Base-by-base conservation (phyloP, 2,113 vertebrate genomes). In the Oryzias celebensis region DNA sequence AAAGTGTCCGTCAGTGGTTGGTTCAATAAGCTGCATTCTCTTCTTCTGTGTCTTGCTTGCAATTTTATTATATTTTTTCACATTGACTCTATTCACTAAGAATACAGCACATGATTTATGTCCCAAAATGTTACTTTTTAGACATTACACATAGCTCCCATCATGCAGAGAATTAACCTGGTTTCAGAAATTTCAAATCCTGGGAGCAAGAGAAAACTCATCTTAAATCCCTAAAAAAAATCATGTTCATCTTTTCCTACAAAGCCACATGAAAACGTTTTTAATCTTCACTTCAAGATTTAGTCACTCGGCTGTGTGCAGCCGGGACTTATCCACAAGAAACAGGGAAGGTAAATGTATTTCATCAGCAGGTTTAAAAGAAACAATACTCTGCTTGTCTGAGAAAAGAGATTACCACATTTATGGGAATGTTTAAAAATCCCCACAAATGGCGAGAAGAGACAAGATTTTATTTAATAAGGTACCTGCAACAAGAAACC, bases 191-290 rank as follows among this genome's bases (percentile, higher is more conserved):
- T 2, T n/a, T 57, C 17, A 43, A 63, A 56, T 45, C 24, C 46
- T 24, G 26, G 7, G 26, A 7, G 36, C 46, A 46, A n/a, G 20
- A 49, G 52, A 20, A 63, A 56, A 26, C 36, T 42, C 45, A 65
- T 48, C 42, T 2, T 22, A 64, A 28, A 23, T 43, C 10, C 7
- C 4, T 54, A 48, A 53, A 62, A 48, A 61, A 76, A 31, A 26
- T 10, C 24, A n/a, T 42, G 31, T 45, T 50, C 41, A 60, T 60
- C 47, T 44, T 1, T 2, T n/a, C 23, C 52, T 23, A n/a, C 49
- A 3, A 2, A 52, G 62, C 58, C 20, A 53, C 53, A 31, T 68
- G 49, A 65, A 71, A 65, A 64, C 52, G 59, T 65, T 41, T 62
- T 17, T 31, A 22, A 59, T 58, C 20, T 2, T 26, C 48, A 61